Evolutionary conservation across 2,888 invertebrate species (phyloP), one percentile per base, ranked within the genome.

Genomic region (Alentia gelatinosa): DNA sequence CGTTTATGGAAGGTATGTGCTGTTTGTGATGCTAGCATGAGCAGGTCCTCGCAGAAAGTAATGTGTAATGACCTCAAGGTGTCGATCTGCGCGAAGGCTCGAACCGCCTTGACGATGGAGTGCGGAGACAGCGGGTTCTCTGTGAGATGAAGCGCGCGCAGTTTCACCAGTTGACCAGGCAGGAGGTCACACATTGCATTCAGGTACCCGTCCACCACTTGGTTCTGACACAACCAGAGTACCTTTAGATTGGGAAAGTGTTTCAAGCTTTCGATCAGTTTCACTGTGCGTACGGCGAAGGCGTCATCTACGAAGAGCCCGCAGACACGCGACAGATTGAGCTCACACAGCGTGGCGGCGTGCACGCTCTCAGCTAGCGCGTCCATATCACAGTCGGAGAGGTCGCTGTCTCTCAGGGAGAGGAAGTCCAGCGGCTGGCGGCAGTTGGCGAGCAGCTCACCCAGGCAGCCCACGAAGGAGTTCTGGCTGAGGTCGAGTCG

Each of bases 401-500:
- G 91, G 91, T 95, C 95, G 93, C 94, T 94, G 23, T 94, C 94
- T 15, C 93, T 92, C 23, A 95, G 90, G 90, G 93, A 93, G 33
- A 95, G 93, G 88, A 92, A 95, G 30, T 94, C 93, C 37, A 95
- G 91, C 0, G 95, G 95, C 0, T 47, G 88, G 33, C 74, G 91
- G 30, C 94, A 89, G 33, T 93, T 91, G 19, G 93, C 93, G 7
- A 95, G 91, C 39, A 94, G 83, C 90, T 95, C 95, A 1, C 93
- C 93, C 7, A 95, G 92, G 83, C 95, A 95, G 3, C 95, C 95
- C 0, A 94, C 90, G 15, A 95, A 92, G 84, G 93, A 94, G 92
- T 94, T 95, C 90, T 93, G 94, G 63, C 94, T 93, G 7, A 95
- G 90, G 91, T 95, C 94, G 7, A 95, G 92, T 37, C 94, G 91